These are phyloP conservation scores for Papilio elwesi DNA, from an alignment of 2,888 invertebrate species.

Conservation along the genomic window DNA sequence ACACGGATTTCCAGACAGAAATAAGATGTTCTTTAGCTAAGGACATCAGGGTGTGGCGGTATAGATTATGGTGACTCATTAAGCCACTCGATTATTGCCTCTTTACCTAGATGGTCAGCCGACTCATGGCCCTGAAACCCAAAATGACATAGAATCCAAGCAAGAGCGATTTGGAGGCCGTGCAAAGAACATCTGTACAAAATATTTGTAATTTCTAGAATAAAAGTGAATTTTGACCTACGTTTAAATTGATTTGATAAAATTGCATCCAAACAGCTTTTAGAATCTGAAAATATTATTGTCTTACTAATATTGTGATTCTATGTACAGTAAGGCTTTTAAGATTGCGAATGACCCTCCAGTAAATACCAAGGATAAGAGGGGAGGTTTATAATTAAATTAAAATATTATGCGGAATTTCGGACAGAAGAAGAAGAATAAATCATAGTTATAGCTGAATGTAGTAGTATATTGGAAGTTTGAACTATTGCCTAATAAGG, in stretches of 20 bases:
- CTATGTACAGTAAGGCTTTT: neutral
- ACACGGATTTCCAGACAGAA: neutral
- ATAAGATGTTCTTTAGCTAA: neutral
- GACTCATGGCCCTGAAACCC: slow-evolving; percentile 3
- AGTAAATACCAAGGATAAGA: neutral
- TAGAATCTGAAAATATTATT: slow-evolving; percentile 2
- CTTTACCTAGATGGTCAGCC: neutral
- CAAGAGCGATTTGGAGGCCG: neutral
- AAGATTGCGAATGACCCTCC: neutral
- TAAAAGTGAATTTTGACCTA: slow-evolving; percentile 9
- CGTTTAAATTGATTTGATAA: slow-evolving; percentile 5
- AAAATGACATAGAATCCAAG: neutral
- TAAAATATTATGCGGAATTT: neutral
- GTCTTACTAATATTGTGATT: neutral
- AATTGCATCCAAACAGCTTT: slow-evolving; percentile 5
- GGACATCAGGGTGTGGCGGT: neutral
- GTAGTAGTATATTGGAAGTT: too few species aligned
- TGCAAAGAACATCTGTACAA: neutral
- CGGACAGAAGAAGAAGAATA: neutral
- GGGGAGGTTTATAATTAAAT: neutral
- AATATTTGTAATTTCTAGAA: neutral
- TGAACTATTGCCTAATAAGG: too few species aligned
- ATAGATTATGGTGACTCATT: slow-evolving; percentile 4
- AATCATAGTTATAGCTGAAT: neutral
- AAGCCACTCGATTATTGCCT: neutral